Evolutionary conservation across 2,113 vertebrate species (phyloP), one percentile per base, ranked within the genome.

Genomic region (Speoplatyrhinus poulsoni): DNA sequence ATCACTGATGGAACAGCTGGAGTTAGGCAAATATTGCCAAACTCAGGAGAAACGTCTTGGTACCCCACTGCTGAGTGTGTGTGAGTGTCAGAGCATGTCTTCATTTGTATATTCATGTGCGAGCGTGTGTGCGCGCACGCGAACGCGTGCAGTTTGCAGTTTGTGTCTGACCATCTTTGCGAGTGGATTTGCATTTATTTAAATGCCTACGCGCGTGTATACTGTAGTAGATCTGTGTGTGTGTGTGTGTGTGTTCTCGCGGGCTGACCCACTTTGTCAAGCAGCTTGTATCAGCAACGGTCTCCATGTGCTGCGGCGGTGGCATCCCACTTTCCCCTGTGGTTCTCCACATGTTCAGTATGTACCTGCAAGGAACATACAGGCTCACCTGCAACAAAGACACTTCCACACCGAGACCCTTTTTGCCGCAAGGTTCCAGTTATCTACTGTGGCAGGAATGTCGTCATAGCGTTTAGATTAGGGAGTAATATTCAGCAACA

Each of bases 191-290:
- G 16, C 19, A 16, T 19, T 8, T 19, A 1, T 32, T 33, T 6
- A 63, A 15, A 33, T 56, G 57, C 36, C 12, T 59, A 32, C 33
- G 57, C 36, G 57, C 33, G 57, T 12, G 47, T 15, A 41, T 41
- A 26, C 26, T 26, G 2, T 3, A 41, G 52, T 52, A 16, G 68
- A 65, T 66, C 19, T 68, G 33, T 60, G 56, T 62, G 57, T 52
- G 46, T 63, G 60, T 62, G 47, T 33, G 60, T 46, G 26, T 78
- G 63, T 64, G 72, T 62, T 61, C 58, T 61, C 67, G 73, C 5
- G 57, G 46, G 32, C 77, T 89, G 86, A 88, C 85, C 86, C 83
- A 88, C 76, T 88, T 90, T 88, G 86, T 82, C 82, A 79, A 84
- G 69, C 65, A 60, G 82, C 84, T 80, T 88, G 87, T 77, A 89